Evolutionary conservation across 1,140 invertebrate genomes (phyloP).

Genomic region (Leptoteleia sp.): DNA sequence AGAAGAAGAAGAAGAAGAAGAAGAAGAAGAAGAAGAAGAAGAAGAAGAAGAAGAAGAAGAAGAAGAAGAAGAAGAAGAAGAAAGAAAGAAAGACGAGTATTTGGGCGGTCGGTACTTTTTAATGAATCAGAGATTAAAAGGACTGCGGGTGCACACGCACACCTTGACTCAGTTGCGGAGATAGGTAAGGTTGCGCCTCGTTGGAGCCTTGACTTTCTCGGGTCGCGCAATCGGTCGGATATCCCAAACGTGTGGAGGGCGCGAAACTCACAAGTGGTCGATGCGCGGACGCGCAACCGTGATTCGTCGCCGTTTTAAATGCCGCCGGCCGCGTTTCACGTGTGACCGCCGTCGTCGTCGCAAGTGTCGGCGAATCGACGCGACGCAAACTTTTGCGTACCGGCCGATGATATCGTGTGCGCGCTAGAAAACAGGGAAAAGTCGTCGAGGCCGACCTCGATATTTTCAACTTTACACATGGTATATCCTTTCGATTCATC

Average conservation of each 20-base stretch:
- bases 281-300: constrained; percentile 70
- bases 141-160: constrained; percentile 30
- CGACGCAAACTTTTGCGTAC: constrained; percentile 28
- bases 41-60: too few relatives aligned
- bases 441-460: constrained; percentile 28
- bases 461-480: constrained; percentile 17
- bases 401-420: too few relatives aligned
- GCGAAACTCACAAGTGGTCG: too few relatives aligned
- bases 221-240: constrained; percentile 62
- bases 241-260: constrained; percentile 65
- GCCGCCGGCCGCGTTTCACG: too few relatives aligned
- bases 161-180: constrained; percentile 52
- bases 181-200: constrained; percentile 9
- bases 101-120: background rate
- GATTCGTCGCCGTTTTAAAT: too few relatives aligned
- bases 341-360: too few relatives aligned
- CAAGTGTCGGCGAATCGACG: too few relatives aligned
- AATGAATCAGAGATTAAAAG: constrained; percentile 40
- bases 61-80: too few relatives aligned
- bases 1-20: too few relatives aligned
- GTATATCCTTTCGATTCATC: constrained; percentile 8
- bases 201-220: constrained; percentile 67
- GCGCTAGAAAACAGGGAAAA: constrained; percentile 39
- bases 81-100: too few relatives aligned
- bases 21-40: too few relatives aligned